Evolutionary conservation across 2,113 vertebrate genomes (phyloP).

Genomic region (Archocentrus centrarchus): DNA sequence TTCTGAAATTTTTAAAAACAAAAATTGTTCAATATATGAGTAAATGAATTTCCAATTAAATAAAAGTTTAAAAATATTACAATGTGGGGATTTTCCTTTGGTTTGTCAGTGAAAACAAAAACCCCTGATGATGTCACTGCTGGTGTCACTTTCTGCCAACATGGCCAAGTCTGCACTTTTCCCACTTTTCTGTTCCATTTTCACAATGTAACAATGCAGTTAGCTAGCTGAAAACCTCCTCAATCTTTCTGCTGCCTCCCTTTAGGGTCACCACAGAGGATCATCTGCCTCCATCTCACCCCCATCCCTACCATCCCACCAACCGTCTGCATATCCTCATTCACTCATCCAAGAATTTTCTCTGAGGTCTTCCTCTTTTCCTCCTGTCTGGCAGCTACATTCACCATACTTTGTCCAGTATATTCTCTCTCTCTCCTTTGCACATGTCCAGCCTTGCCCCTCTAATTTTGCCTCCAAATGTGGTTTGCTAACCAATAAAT

Average conservation of each 20-base stretch:
- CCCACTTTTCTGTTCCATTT: background rate
- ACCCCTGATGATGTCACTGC: background rate
- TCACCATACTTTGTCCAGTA: background rate
- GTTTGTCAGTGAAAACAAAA: too few species aligned
- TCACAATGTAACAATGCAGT: background rate
- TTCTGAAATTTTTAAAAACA: too few species aligned
- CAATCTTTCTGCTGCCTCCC: background rate
- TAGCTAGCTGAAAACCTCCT: accelerated
- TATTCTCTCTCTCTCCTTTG: background rate
- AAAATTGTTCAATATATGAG: too few species aligned
- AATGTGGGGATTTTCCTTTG: background rate
- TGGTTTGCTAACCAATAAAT: accelerated
- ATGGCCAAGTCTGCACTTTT: background rate
- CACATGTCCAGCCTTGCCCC: background rate
- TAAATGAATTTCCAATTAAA: too few species aligned
- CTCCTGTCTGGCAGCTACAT: background rate
- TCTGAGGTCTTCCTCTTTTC: background rate
- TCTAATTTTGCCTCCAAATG: background rate
- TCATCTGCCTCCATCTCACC: background rate
- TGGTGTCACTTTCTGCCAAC: background rate
- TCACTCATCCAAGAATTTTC: background rate
- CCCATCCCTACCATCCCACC: background rate
- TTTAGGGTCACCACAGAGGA: background rate
- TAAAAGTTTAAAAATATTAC: too few species aligned
- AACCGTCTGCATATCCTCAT: background rate